These are phyloP conservation scores for Murina feae DNA, from an alignment of 2,113 vertebrate species.

Conservation along the genomic window DNA sequence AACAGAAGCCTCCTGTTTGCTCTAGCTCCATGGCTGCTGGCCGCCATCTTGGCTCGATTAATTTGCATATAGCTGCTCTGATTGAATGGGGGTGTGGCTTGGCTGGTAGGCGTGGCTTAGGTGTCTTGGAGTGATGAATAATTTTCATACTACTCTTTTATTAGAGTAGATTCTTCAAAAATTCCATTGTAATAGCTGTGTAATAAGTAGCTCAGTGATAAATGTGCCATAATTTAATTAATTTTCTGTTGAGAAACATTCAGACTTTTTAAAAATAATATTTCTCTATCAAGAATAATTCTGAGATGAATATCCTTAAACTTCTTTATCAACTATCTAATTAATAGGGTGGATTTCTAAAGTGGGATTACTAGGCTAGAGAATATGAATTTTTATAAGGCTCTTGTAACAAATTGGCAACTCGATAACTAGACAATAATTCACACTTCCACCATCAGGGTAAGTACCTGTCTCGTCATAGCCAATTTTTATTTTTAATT, in stretches of 20 bases:
- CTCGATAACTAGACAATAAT: slow-evolving; percentile 26
- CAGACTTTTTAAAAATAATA: background rate
- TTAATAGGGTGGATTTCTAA: background rate
- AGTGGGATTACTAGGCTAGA: background rate
- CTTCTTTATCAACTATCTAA: slow-evolving; percentile 19
- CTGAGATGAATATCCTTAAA: slow-evolving; percentile 3
- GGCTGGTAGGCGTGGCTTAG: too few relatives aligned
- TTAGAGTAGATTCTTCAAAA: background rate
- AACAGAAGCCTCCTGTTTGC: too few relatives aligned
- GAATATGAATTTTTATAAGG: background rate
- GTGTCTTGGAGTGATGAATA: too few relatives aligned
- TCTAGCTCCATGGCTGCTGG: too few relatives aligned
- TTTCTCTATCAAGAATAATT: slow-evolving; percentile 30
- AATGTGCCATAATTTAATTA: background rate
- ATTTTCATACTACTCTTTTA: too few relatives aligned
- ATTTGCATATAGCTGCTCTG: too few relatives aligned
- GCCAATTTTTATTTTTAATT: background rate
- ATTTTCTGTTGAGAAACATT: slow-evolving; percentile 11
- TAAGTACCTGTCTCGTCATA: background rate
- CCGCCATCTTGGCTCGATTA: too few relatives aligned
- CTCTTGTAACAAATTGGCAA: background rate
- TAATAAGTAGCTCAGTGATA: background rate
- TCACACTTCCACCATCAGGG: background rate
- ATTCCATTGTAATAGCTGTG: background rate
- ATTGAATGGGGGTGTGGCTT: too few relatives aligned